Base-by-base conservation (phyloP, 2,888 invertebrate species). In the Lomographa bimaculata region DNA sequence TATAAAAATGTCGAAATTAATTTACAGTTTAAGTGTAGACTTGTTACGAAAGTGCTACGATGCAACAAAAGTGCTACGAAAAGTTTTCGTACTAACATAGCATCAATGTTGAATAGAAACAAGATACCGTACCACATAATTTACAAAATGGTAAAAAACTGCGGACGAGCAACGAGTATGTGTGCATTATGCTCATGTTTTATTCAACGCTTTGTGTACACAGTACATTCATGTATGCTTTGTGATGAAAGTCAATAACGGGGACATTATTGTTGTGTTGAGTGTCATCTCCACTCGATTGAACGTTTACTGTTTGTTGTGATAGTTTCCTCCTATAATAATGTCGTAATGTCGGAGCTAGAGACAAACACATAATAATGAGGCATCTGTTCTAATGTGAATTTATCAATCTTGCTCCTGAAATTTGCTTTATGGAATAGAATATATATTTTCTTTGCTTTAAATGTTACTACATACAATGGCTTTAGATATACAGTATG, bases 311-410 rank as follows among this genome's bases (percentile, higher is more conserved):
- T 29, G 7, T 20, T 7, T 35, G 7, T 26, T 35, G 9, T 36
- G 26, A 30, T 36, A 36, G 30, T 17, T 25, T 40, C 35, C 57
- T 50, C 48, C 45, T 38, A 39, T 47, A 51, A 42, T 41, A 55
- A 23, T 17, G n/a, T n/a, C n/a, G n/a, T n/a, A n/a, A n/a, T n/a
- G n/a, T n/a, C n/a, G n/a, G n/a, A n/a, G n/a, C n/a, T n/a, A n/a
- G n/a, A n/a, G n/a, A n/a, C n/a, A n/a, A n/a, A n/a, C n/a, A n/a
- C n/a, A n/a, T n/a, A n/a, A n/a, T n/a, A n/a, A n/a, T n/a, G n/a
- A n/a, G n/a, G n/a, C n/a, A n/a, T n/a, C n/a, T n/a, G n/a, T n/a
- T n/a, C n/a, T n/a, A n/a, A n/a, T n/a, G n/a, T n/a, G n/a, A n/a
- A n/a, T n/a, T n/a, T n/a, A n/a, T n/a, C n/a, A n/a, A n/a, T n/a